Evolutionary conservation across 2,797 vertebrate species (phyloP), one percentile per base, ranked within the genome.

Genomic region (Choloepus didactylus): DNA sequence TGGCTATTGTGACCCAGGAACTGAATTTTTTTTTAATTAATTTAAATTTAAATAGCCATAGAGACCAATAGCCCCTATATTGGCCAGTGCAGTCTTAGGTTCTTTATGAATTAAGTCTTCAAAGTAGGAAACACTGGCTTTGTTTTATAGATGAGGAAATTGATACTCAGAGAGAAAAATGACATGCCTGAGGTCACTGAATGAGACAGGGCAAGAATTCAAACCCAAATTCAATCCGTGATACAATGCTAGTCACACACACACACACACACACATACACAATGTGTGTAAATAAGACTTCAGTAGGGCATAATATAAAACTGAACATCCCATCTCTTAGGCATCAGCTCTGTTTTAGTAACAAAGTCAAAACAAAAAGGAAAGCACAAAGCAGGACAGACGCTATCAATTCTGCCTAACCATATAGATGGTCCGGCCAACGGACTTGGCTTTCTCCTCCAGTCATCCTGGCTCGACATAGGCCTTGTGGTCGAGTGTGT

Each of bases 341-440:
- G 69, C 93, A 82, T 95, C 87, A 14, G 64, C 77, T 97, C 93
- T 97, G 96, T 95, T 97, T 97, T 96, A 95, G 96, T 97, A 97
- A 97, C 95, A 92, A 93, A 93, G 95, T 89, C 97, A 96, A 97
- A 97, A 96, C 94, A 95, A 54, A 95, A 95, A 95, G 83, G 62
- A 87, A 94, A 94, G 94, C 95, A 94, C 69, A 23, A 49, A 80
- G 91, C 84, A 44, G 89, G 93, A 95, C 84, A 31, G 60, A 96
- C 87, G 94, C 97, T 94, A 92, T 97, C 97, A 95, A 80, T 94
- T 95, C 95, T 3, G 79, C 93, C 89, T 95, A 92, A 89, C 95
- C 95, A 60, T 83, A 77, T 19, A 70, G 87, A 93, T 9, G 7
- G 91, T 9, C 67, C 19, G 7, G 97, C 96, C 95, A 90, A 12